phyloP scores from a whole-genome alignment of 2,113 vertebrate genomes.

The Lepidothrix coronata region DNA sequence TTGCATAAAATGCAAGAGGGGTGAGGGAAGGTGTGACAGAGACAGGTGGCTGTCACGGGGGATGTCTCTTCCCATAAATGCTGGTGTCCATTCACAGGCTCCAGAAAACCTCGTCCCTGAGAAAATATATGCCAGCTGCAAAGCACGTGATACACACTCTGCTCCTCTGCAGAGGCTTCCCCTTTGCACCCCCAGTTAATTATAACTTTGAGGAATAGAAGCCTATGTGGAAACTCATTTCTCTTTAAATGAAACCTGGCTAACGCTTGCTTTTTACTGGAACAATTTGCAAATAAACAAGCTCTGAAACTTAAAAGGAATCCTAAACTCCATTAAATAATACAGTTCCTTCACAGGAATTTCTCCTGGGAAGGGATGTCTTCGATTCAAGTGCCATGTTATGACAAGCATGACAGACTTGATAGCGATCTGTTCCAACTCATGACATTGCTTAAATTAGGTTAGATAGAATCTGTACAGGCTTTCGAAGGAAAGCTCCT shows the following conservation, averaged over 20 bases:
- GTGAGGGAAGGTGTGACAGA: not conserved
- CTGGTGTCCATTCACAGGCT: not conserved
- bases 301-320: constrained; percentile 63
- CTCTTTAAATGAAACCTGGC: constrained; percentile 37
- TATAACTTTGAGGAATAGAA: not conserved
- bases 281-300: constrained; percentile 63
- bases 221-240: not conserved
- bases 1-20: not conserved
- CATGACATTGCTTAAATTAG: constrained; percentile 77
- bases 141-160: not conserved
- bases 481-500: constrained; percentile 58
- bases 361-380: constrained; percentile 75
- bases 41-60: not conserved
- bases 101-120: not conserved
- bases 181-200: constrained; percentile 27
- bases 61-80: not conserved
- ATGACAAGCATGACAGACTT: constrained; percentile 80
- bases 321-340: constrained; percentile 74
- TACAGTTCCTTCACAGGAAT: constrained; percentile 61
- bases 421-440: constrained; percentile 77
- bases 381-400: constrained; percentile 74
- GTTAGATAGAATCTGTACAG: constrained; percentile 62
- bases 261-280: constrained; percentile 5
- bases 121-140: not conserved
- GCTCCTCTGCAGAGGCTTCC: not conserved